Evolutionary conservation across 2,888 invertebrate genomes (phyloP).

Genomic region (Latrodectus hesperus): DNA sequence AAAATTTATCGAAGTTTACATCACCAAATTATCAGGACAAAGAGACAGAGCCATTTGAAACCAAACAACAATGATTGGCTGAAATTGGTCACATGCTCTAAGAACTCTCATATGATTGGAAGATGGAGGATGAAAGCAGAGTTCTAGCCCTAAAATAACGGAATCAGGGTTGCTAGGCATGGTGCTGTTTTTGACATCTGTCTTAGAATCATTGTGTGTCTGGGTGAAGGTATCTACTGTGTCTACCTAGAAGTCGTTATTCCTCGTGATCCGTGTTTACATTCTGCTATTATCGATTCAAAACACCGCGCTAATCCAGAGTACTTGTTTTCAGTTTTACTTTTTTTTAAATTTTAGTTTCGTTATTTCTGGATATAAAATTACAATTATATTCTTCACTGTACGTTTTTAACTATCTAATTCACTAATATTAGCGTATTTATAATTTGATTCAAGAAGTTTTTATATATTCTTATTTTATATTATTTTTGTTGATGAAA

Average conservation of each 20-base stretch:
- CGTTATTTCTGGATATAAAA: no score
- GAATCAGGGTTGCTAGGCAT: slow-evolving; percentile 50
- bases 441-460: no score
- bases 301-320: slow-evolving; percentile 20
- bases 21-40: slow-evolving; percentile 61
- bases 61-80: slow-evolving; percentile 26
- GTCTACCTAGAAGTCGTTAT: slow-evolving; percentile 29
- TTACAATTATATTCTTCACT: no score
- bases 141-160: slow-evolving; percentile 44
- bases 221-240: background rate
- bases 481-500: no score
- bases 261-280: slow-evolving; percentile 67
- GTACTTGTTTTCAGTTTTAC: no score
- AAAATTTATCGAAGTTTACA: slow-evolving; percentile 51
- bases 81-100: slow-evolving; percentile 42
- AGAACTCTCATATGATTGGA: slow-evolving; percentile 25
- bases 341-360: no score
- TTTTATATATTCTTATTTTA: no score
- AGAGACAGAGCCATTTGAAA: slow-evolving; percentile 67
- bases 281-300: slow-evolving; percentile 56
- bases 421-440: no score
- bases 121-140: slow-evolving; percentile 16
- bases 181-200: slow-evolving; percentile 60
- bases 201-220: background rate
- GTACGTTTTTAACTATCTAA: no score